phyloP scores from a whole-genome alignment of 2,113 vertebrate species.

The Indri indri region DNA sequence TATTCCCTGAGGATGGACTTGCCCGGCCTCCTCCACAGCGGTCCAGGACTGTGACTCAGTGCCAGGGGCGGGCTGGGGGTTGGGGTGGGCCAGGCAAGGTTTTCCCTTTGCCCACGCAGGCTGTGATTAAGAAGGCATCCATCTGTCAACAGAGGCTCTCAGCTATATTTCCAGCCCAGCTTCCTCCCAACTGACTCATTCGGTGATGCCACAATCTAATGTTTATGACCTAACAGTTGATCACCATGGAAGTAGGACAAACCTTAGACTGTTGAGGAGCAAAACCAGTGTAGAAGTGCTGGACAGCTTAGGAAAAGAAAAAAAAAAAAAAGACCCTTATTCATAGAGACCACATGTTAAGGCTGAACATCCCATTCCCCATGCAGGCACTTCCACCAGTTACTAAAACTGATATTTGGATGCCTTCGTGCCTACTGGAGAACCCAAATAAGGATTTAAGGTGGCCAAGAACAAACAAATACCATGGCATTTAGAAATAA shows the following conservation, averaged over 20 bases:
- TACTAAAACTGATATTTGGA: slow-evolving; percentile 46
- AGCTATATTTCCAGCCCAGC: slow-evolving; percentile 56
- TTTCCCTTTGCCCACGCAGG: slow-evolving; percentile 29
- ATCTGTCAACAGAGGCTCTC: slow-evolving; percentile 61
- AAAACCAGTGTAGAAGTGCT: slow-evolving; percentile 30
- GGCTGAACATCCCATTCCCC: neutral
- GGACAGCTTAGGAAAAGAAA: neutral
- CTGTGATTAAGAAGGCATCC: slow-evolving; percentile 58
- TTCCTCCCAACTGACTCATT: slow-evolving; percentile 72
- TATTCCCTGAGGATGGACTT: slow-evolving; percentile 42
- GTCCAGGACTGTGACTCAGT: slow-evolving; percentile 52
- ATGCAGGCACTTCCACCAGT: neutral
- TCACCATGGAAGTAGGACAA: slow-evolving; percentile 74
- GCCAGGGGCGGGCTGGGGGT: neutral
- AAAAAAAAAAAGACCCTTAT: slow-evolving; percentile 48
- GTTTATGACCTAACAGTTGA: slow-evolving; percentile 74
- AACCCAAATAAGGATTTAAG: slow-evolving; percentile 37
- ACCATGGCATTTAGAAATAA: neutral
- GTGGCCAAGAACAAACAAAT: slow-evolving; percentile 59
- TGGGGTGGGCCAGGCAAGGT: slow-evolving; percentile 1
- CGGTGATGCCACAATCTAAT: slow-evolving; percentile 69
- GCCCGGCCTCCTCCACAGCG: slow-evolving; percentile 2
- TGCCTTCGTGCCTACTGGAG: neutral
- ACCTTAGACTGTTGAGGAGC: slow-evolving; percentile 42
- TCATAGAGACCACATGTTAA: slow-evolving; percentile 48